Percentiles rank a stretch among this genome's conserved stretches.
phyloP scores from a whole-genome alignment of 2,113 vertebrate species.

The Odobenus rosmarus region DNA sequence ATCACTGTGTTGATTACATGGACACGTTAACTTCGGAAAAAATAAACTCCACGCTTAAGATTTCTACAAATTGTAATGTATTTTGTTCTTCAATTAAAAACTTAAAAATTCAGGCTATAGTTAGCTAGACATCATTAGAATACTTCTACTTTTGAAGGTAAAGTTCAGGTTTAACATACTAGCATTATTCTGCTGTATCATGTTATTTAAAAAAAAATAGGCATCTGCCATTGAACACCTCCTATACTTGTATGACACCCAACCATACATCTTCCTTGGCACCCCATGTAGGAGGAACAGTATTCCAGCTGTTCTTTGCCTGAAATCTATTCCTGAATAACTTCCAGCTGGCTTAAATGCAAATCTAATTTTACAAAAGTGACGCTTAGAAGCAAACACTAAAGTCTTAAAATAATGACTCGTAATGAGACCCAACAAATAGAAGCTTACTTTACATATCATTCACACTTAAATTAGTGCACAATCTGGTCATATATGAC shows the following conservation, averaged over 20 bases:
- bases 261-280: background rate
- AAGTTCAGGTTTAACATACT: background rate
- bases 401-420: slow-evolving; percentile 3
- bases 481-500: background rate
- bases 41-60: background rate
- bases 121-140: background rate
- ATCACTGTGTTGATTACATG: background rate
- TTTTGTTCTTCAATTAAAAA: background rate
- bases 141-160: background rate
- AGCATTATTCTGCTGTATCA: background rate
- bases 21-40: background rate
- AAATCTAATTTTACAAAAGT: background rate
- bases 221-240: background rate
- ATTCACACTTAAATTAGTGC: background rate
- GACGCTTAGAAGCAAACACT: background rate
- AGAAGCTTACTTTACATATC: background rate
- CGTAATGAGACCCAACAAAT: background rate
- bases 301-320: background rate
- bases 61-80: background rate
- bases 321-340: background rate
- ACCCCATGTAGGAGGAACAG: background rate
- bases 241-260: background rate
- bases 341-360: background rate
- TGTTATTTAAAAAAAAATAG: background rate
- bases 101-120: background rate